These are phyloP conservation scores for Pipistrellus pipistrellus DNA, from an alignment of 2,797 vertebrate species.

Conservation along the genomic window DNA sequence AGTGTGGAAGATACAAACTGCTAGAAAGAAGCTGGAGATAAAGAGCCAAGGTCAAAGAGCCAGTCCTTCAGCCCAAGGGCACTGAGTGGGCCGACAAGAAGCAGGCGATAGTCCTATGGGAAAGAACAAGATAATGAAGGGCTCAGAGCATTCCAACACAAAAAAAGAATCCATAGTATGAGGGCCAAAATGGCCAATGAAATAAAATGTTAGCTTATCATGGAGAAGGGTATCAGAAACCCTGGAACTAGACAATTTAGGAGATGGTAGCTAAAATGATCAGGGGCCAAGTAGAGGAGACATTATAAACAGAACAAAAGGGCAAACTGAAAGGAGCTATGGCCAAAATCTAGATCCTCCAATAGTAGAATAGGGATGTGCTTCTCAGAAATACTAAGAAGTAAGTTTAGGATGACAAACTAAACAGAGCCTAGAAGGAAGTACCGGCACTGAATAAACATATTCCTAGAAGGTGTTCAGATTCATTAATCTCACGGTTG, in stretches of 20 bases:
- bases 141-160: neutral
- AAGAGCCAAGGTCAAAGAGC: neutral
- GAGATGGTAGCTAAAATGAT: neutral
- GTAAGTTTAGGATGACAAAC: constrained; percentile 13
- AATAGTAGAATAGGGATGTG: neutral
- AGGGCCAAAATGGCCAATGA: neutral
- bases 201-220: neutral
- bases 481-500: neutral
- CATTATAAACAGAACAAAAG: constrained; percentile 18
- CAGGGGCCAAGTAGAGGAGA: neutral
- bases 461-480: neutral
- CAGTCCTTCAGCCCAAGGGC: neutral
- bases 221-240: neutral
- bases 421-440: neutral
- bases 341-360: neutral
- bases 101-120: neutral
- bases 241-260: neutral
- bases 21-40: constrained; percentile 13
- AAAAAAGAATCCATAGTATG: neutral
- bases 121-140: neutral
- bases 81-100: neutral
- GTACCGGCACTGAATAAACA: neutral
- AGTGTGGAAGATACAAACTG: neutral
- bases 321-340: neutral
- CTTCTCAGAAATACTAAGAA: constrained; percentile 55